Evolutionary conservation across 2,888 invertebrate species (phyloP), one percentile per base, ranked within the genome.

Genomic region (Drymonia ruficornis): DNA sequence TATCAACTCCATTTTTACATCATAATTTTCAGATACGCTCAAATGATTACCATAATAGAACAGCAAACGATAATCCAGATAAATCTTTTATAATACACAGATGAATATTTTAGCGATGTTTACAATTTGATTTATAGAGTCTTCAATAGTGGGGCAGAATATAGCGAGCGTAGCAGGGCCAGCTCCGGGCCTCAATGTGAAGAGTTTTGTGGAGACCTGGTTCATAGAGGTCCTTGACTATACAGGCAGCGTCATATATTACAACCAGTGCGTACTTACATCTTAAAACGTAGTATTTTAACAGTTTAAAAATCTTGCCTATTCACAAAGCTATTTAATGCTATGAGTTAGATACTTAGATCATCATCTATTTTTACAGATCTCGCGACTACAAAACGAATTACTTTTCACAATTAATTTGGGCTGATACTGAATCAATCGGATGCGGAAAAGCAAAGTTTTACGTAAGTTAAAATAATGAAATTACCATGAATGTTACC

Each of bases 381-480:
- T 75, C 85, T 12, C 65, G 52, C 19, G 80, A 85, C 55, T 59
- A 59, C 36, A 78, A 72, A 50, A 78, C 84, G 19, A 78, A 76
- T 64, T 76, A 84, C 63, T 90, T 91, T 52, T 89, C 89, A 12
- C 91, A 91, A 73, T 71, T 92, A 64, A 84, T 91, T 60, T 92
- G 91, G 91, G 90, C 88, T 11, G 81, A 86, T 15, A 87, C 89
- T 4, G 76, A 81, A 50, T 65, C 71, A 46, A 85, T 92, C 4
- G 91, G 91, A 28, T 92, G 91, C 61, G 91, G 91, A 3, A 85
- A 77, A 76, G 84, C 82, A 1, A 88, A 78, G 58, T 92, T 91
- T 63, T 78, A 78, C 59, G 91, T 91, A 78, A 86, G 70, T 36
- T n/a, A 5, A 4, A 36, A 36, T 5, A n/a, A 36, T n/a, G 3